These are phyloP conservation scores for Cryptomyrus ogoouensis DNA, from an alignment of 2,113 vertebrate genomes.

Conservation along the genomic window DNA sequence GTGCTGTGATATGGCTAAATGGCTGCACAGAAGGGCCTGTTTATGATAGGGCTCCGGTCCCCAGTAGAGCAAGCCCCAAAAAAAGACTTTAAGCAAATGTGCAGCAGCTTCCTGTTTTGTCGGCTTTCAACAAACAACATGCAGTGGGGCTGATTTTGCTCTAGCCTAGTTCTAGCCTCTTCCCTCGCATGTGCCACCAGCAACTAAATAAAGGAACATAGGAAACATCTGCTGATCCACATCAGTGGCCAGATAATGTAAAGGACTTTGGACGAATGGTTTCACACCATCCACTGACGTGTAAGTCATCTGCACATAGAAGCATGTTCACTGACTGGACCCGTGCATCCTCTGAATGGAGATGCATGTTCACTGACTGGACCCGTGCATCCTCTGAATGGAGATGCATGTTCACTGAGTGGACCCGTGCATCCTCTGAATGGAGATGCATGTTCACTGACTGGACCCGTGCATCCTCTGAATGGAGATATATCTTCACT, in stretches of 20 bases:
- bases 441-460: not conserved
- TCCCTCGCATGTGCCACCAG: constrained; percentile 34
- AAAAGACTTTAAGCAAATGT: constrained; percentile 19
- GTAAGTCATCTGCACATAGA: not conserved
- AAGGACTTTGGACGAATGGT: constrained; percentile 40
- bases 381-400: not conserved
- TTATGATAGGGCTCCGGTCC: not conserved
- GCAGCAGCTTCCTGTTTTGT: constrained; percentile 18
- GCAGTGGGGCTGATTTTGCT: not conserved
- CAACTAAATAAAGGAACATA: constrained; percentile 43
- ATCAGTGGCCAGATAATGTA: constrained; percentile 36
- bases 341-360: not conserved
- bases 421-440: not conserved
- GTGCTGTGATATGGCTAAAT: not conserved
- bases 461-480: not conserved
- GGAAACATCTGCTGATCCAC: constrained; percentile 63
- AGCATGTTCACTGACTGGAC: not conserved
- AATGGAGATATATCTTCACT: not conserved
- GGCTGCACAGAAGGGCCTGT: not conserved
- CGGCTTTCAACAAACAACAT: not conserved
- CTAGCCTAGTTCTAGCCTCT: not conserved
- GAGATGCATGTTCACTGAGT: not conserved
- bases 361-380: not conserved
- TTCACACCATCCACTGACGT: constrained; percentile 22
- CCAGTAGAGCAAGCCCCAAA: not conserved